Percentiles rank a stretch among this genome's conserved stretches.
phyloP scores from a whole-genome alignment of 2,113 vertebrate species.

The Ictidomys tridecemlineatus region DNA sequence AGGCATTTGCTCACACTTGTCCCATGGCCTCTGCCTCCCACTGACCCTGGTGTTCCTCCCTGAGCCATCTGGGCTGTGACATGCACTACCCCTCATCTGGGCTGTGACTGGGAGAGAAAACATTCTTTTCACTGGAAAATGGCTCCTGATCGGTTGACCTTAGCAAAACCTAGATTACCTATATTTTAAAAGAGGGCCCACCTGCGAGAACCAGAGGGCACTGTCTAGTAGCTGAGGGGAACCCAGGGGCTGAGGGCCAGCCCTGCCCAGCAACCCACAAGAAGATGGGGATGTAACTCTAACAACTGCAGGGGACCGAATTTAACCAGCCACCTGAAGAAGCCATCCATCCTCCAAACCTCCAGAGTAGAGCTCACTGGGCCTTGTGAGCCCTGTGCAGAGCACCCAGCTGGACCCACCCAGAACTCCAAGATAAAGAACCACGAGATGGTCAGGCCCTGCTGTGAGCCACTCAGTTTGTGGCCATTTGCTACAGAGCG shows the following conservation, averaged over 20 bases:
- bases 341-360: background rate
- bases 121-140: background rate
- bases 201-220: background rate
- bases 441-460: background rate
- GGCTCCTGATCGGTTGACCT: background rate
- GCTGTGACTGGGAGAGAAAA: background rate
- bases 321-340: background rate
- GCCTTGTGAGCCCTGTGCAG: too few relatives aligned
- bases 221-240: background rate
- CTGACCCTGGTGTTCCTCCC: background rate
- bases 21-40: background rate
- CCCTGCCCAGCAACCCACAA: background rate
- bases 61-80: accelerated
- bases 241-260: background rate
- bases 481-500: background rate
- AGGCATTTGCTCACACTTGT: too few relatives aligned
- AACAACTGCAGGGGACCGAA: background rate
- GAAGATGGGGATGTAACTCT: background rate
- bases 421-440: background rate
- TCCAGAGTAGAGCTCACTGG: background rate
- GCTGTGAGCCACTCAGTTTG: background rate
- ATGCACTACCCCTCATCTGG: too few relatives aligned
- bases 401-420: background rate
- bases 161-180: background rate
- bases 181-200: background rate